phyloP scores from a whole-genome alignment of 2,113 vertebrate species.

The Pristiophorus japonicus region DNA sequence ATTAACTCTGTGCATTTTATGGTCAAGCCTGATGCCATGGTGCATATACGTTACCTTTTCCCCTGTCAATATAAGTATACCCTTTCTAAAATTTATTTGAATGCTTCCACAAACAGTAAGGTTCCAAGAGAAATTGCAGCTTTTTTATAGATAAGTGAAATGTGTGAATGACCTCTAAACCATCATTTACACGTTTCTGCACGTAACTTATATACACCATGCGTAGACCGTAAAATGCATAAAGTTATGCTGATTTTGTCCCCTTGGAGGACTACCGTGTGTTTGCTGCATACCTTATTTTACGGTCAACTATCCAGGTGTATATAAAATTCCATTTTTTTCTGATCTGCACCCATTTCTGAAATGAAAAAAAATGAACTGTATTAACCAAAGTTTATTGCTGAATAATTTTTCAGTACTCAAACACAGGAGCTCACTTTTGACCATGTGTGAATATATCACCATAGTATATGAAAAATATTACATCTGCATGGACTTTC shows the following conservation, averaged over 20 bases:
- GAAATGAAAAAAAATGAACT: not conserved
- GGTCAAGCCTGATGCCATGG: constrained; percentile 38
- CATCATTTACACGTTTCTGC: constrained; percentile 24
- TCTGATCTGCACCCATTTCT: constrained; percentile 7
- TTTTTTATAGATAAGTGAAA: constrained; percentile 34
- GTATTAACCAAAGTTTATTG: not conserved
- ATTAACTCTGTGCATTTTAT: constrained; percentile 42
- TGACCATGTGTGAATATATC: not conserved
- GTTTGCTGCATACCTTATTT: constrained; percentile 42
- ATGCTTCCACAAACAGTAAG: constrained; percentile 29
- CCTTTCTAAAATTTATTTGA: constrained; percentile 29
- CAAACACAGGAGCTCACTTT: constrained; percentile 14
- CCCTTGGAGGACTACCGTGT: constrained; percentile 41
- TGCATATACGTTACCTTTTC: constrained; percentile 39
- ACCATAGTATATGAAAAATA: not conserved
- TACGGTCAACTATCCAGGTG: constrained; percentile 44
- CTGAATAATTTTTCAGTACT: not conserved
- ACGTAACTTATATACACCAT: constrained; percentile 39
- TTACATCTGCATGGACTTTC: not conserved
- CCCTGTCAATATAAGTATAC: constrained; percentile 26
- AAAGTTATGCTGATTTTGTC: constrained; percentile 36
- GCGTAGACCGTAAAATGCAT: constrained; percentile 39
- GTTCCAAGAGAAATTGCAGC: constrained; percentile 32
- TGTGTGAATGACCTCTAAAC: constrained; percentile 34
- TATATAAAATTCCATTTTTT: constrained; percentile 48